Base-by-base conservation (phyloP, 2,113 vertebrate species). In the Rhagologus leucostigma region DNA sequence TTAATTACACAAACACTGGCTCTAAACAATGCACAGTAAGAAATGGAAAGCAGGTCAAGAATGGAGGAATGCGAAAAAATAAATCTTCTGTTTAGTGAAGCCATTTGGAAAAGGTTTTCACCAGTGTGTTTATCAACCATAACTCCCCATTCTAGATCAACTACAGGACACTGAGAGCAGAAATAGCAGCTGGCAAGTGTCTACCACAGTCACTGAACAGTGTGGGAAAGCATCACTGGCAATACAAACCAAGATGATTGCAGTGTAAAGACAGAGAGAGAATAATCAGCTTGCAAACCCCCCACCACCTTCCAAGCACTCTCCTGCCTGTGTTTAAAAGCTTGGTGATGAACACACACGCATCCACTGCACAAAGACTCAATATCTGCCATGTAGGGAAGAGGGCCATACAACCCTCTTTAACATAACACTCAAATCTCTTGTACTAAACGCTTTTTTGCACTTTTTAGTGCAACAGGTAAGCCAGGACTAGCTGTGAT, bases 361-460 rank as follows among this genome's bases (percentile, higher is more conserved):
- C 11, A 16, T 2, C 16, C 73, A 33, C 11, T 17, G 21, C 17
- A 39, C 12, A 32, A 16, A 74, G 27, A 29, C 27, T 44, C 85
- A 6, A 0, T 1, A 20, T 8, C 68, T 78, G 60, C 44, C 30
- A 14, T 20, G 24, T 1, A 47, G 42, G 26, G 24, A 59, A 52
- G 11, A 63, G 13, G 9, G 20, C 32, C 57, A 8, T 1, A 22
- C 0, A 35, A 62, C 7, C 46, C 10, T 27, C 39, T 50, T 9
- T 4, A 83, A 49, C n/a, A 33, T 3, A 15, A 74, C n/a, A 22
- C 33, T 49, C 67, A 39, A 39, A 37, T 21, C 52, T 76, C 57
- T 49, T 29, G 44, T 12, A 5, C 33, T 46, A 2, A 84, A 68
- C 24, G 11, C 13, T 24, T 3, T 10, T 59, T 49, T 49, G 17